These are phyloP conservation scores for Chrysotoxum bicinctum DNA, from an alignment of 2,888 invertebrate species.

Conservation along the genomic window DNA sequence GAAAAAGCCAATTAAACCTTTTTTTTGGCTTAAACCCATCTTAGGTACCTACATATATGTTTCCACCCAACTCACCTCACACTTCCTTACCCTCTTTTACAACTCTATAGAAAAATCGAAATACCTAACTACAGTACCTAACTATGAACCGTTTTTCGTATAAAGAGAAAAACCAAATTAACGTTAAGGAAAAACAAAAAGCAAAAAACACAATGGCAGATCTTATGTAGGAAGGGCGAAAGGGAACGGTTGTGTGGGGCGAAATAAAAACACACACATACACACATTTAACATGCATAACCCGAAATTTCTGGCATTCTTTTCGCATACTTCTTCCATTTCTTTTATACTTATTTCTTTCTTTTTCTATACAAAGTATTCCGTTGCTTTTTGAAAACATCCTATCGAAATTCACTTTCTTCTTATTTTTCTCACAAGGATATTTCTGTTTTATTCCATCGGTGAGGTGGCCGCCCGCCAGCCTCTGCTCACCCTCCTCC, in stretches of 20 bases:
- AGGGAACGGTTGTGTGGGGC: slow-evolving; percentile 33
- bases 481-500: background rate
- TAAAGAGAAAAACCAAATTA: slow-evolving; percentile 37
- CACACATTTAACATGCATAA: background rate
- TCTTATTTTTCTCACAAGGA: slow-evolving; percentile 65
- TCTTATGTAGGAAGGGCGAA: slow-evolving; percentile 50
- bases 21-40: slow-evolving; percentile 30
- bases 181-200: slow-evolving; percentile 16
- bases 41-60: too few relatives aligned
- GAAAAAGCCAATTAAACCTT: slow-evolving; percentile 21
- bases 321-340: slow-evolving; percentile 61
- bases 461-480: background rate
- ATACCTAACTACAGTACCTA: slow-evolving; percentile 30
- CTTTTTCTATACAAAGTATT: background rate
- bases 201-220: slow-evolving; percentile 5
- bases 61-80: background rate
- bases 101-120: slow-evolving; percentile 44
- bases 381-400: slow-evolving; percentile 23
- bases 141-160: slow-evolving; percentile 25
- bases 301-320: slow-evolving; percentile 70
- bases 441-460: slow-evolving; percentile 58
- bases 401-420: slow-evolving; percentile 61
- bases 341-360: slow-evolving; percentile 17
- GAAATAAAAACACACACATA: slow-evolving; percentile 38
- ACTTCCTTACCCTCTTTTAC: slow-evolving; percentile 17